Evolutionary conservation across 2,113 vertebrate genomes (phyloP).

Genomic region (Podarcis muralis): DNA sequence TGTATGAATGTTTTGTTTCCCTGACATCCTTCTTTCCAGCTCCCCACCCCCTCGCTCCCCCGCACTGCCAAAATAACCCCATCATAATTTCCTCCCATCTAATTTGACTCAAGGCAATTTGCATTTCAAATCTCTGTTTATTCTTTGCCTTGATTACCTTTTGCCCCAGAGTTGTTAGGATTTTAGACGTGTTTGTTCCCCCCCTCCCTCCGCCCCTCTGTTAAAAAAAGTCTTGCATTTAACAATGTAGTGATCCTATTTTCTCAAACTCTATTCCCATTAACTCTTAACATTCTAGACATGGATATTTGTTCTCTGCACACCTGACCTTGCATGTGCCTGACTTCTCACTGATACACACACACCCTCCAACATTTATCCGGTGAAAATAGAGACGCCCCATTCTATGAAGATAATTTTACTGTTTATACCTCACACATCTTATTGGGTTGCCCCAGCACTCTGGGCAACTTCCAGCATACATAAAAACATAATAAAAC

Average conservation of each 20-base stretch:
- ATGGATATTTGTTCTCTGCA: not conserved
- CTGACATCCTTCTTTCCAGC: not conserved
- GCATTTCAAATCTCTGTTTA: constrained; percentile 35
- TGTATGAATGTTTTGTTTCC: constrained; percentile 18
- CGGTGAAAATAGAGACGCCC: too few species aligned
- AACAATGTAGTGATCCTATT: not conserved
- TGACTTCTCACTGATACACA: not conserved
- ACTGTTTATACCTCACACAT: too few species aligned
- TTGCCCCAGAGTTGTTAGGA: not conserved
- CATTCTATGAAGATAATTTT: too few species aligned
- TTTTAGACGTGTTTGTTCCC: not conserved
- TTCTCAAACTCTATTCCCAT: constrained; percentile 13
- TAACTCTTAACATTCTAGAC: not conserved
- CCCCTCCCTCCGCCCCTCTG: too few species aligned
- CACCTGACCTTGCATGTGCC: not conserved
- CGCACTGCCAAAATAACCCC: constrained; percentile 16
- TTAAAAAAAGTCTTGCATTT: not conserved
- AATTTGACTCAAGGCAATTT: constrained; percentile 34
- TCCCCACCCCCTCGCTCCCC: not conserved
- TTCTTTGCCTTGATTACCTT: constrained; percentile 24
- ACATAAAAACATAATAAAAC: too few species aligned
- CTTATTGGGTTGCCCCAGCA: too few species aligned
- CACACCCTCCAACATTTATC: too few species aligned
- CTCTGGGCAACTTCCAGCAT: too few species aligned
- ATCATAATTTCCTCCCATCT: not conserved